A percentile compares a stretch with the other conserved stretches of the same genome.
phyloP scores from a whole-genome alignment of 1,140 invertebrate species.

The Cyrtorhinus lividipennis region DNA sequence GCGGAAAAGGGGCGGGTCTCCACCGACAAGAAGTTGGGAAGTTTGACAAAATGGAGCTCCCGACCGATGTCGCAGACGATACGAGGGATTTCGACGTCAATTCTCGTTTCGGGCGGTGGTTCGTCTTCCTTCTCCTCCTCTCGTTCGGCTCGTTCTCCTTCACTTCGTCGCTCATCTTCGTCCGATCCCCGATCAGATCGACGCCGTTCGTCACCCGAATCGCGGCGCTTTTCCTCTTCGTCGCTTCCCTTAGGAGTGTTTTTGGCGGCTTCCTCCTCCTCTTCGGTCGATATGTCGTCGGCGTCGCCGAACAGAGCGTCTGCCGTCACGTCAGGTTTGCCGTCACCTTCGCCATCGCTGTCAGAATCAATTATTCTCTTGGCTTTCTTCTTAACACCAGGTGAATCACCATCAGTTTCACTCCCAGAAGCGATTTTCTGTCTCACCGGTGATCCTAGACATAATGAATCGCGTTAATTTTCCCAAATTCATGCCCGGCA shows the following conservation, averaged over 20 bases:
- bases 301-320: constrained; percentile 85
- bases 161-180: constrained; percentile 20
- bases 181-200: constrained; percentile 3
- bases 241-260: neutral
- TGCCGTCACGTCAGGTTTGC: constrained; percentile 41
- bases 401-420: constrained; percentile 25
- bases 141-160: constrained; percentile 21
- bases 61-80: constrained; percentile 82
- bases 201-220: constrained; percentile 23
- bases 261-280: constrained; percentile 40
- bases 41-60: constrained; percentile 86
- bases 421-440: constrained; percentile 6
- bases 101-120: constrained; percentile 75
- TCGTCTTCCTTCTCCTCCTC: constrained; percentile 60
- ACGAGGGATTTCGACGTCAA: constrained; percentile 92
- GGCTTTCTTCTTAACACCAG: constrained; percentile 30
- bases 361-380: constrained; percentile 36
- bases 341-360: constrained; percentile 33
- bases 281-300: constrained; percentile 74
- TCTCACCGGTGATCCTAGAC: neutral
- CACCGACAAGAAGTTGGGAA: constrained; percentile 85
- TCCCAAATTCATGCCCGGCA: neutral
- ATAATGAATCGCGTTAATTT: neutral
- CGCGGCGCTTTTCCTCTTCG: constrained; percentile 37
- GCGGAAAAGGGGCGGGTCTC: constrained; percentile 89